Evolutionary conservation across 1,140 invertebrate genomes (phyloP).

Genomic region (Plectrocnemia conspersa): DNA sequence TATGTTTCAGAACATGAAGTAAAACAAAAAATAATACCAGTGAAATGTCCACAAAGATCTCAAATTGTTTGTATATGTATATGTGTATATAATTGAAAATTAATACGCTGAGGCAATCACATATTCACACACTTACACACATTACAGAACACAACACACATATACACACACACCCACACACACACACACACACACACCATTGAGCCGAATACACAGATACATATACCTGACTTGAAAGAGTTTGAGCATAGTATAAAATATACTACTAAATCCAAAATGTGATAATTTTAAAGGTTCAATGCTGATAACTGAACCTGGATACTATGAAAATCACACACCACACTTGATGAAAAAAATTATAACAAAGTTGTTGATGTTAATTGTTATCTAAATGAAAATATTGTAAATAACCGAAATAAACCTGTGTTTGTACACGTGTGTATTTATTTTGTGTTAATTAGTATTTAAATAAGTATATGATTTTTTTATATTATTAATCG

Average conservation of each 20-base stretch:
- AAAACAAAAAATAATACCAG: too few species aligned
- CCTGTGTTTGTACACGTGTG: constrained; percentile 51
- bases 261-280: constrained; percentile 18
- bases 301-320: constrained; percentile 25
- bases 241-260: too few species aligned
- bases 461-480: neutral
- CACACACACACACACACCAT: too few species aligned
- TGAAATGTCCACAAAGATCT: neutral
- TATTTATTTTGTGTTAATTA: constrained; percentile 1
- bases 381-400: constrained; percentile 57
- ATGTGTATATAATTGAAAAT: constrained; percentile 8
- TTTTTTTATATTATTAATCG: constrained; percentile 1
- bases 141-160: too few species aligned
- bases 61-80: constrained; percentile 4
- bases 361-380: constrained; percentile 56
- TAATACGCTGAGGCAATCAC: too few species aligned
- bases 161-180: too few species aligned
- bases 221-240: too few species aligned
- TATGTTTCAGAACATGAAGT: too few species aligned
- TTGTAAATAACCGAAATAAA: constrained; percentile 57
- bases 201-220: too few species aligned
- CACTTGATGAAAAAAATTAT: constrained; percentile 44
- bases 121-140: too few species aligned
- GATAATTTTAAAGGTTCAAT: constrained; percentile 19
- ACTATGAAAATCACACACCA: constrained; percentile 26